These are phyloP conservation scores for Oxyteleia sp. DNA, from an alignment of 2,888 invertebrate genomes.

Conservation along the genomic window DNA sequence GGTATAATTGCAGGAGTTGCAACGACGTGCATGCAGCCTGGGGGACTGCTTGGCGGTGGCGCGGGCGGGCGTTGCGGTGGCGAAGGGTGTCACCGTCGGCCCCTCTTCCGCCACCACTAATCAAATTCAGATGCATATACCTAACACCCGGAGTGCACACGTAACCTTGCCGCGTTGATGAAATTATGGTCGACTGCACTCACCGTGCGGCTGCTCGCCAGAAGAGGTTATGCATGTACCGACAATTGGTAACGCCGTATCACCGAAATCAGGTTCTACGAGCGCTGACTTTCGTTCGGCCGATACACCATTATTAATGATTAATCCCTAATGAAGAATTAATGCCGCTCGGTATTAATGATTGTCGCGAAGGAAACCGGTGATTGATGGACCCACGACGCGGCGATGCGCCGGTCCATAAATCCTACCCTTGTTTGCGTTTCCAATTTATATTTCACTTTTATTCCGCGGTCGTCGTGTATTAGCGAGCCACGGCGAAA, in stretches of 20 bases:
- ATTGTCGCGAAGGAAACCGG: slow-evolving; percentile 19
- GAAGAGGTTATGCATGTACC: slow-evolving; percentile 65
- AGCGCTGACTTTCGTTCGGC: slow-evolving; percentile 43
- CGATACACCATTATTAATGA: slow-evolving; percentile 56
- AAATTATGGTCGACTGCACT: slow-evolving; percentile 87
- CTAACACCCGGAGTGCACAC: no score
- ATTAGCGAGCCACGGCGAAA: slow-evolving; percentile 14
- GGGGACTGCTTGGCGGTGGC: no score
- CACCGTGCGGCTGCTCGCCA: slow-evolving; percentile 75
- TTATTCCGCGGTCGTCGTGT: not conserved
- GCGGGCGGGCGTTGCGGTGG: no score
- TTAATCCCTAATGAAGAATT: slow-evolving; percentile 61
- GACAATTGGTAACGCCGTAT: slow-evolving; percentile 55
- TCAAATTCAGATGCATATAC: no score
- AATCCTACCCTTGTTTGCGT: slow-evolving; percentile 5
- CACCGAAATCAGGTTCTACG: slow-evolving; percentile 54
- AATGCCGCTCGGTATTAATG: slow-evolving; percentile 25
- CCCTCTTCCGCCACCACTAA: no score
- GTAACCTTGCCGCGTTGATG: no score
- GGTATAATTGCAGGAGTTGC: no score
- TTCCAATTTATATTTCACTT: slow-evolving; percentile 9
- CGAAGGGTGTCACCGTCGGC: no score
- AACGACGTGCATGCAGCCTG: no score
- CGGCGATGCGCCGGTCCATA: slow-evolving; percentile 1
- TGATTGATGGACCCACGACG: slow-evolving; percentile 19